Evolutionary conservation across 2,888 invertebrate genomes (phyloP), one percentile per base, ranked within the genome.

Genomic region (Rhagonycha lutea): DNA sequence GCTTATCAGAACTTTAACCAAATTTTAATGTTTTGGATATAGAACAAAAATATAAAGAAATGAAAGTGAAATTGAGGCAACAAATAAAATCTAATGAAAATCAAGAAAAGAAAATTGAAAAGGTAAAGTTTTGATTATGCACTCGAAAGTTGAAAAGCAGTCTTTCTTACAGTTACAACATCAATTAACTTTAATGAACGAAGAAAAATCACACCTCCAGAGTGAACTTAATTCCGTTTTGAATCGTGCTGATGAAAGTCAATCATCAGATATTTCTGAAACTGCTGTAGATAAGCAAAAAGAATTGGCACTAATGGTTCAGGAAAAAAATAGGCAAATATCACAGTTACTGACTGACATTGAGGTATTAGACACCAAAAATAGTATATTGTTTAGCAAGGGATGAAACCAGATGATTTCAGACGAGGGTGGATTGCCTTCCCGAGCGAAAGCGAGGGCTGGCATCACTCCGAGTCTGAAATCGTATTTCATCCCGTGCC

Each of bases 241-340:
- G 14, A 90, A 8, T 86, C 88, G 77, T 83, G 71, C 65, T 61
- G 86, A 87, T 29, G 85, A 87, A 76, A 89, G 89, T 69, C 89
- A 88, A 76, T 47, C 47, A n/a, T 90, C 91, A 0, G 89, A 90
- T 61, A 87, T 89, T 80, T 90, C 90, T 0, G 87, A 90, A 61
- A 88, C 89, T 0, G 87, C 89, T 69, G 85, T 89, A 77, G 90
- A 91, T 79, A 89, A 89, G 73, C 89, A 90, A 77, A 89, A 89
- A 74, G 89, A 90, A 78, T 82, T 92, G n/a, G 86, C 90, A 18
- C 91, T 91, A 80, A 89, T 90, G 76, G 83, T 93, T 1, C 88
- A 90, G 29, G 90, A 91, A 79, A 95, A 94, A 86, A 95, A 95
- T 85, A 92, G 91, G 82, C 95, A 96, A 83, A 94, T 96, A 24